Conservation (phyloP, 2,113 vertebrate genomes). For the Miniopterus natalensis region DNA sequence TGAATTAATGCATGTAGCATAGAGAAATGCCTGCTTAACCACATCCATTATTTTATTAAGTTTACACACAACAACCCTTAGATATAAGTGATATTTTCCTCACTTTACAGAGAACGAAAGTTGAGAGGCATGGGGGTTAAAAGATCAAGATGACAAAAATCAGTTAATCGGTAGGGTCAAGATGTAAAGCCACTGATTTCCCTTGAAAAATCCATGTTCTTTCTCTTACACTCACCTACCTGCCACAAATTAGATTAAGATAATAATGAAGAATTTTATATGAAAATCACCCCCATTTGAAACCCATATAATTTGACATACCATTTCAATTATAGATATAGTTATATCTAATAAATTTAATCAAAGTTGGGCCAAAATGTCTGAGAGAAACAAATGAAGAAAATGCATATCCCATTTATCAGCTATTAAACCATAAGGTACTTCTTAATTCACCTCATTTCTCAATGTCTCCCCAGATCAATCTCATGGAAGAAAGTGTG, state of each 20-base stretch:
- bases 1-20: neutral
- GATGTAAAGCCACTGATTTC: neutral
- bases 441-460: slow-evolving; percentile 50
- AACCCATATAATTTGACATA: neutral
- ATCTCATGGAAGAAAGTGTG: neutral
- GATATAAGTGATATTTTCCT: neutral
- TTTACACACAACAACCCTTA: neutral
- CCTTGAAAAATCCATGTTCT: neutral
- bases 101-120: slow-evolving; percentile 48
- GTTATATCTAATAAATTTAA: slow-evolving; percentile 51
- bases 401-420: slow-evolving; percentile 38
- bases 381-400: slow-evolving; percentile 38
- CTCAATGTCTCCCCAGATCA: slow-evolving; percentile 22
- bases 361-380: neutral
- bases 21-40: slow-evolving; percentile 21
- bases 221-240: neutral
- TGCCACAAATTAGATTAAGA: neutral
- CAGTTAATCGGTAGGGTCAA: neutral
- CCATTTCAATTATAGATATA: slow-evolving; percentile 37
- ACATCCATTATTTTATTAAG: neutral
- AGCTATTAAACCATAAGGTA: neutral
- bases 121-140: neutral
- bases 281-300: slow-evolving; percentile 32
- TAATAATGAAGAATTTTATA: slow-evolving; percentile 26
- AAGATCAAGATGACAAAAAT: slow-evolving; percentile 6